phyloP scores from a whole-genome alignment of 2,113 vertebrate genomes.

The Chamaea fasciata region DNA sequence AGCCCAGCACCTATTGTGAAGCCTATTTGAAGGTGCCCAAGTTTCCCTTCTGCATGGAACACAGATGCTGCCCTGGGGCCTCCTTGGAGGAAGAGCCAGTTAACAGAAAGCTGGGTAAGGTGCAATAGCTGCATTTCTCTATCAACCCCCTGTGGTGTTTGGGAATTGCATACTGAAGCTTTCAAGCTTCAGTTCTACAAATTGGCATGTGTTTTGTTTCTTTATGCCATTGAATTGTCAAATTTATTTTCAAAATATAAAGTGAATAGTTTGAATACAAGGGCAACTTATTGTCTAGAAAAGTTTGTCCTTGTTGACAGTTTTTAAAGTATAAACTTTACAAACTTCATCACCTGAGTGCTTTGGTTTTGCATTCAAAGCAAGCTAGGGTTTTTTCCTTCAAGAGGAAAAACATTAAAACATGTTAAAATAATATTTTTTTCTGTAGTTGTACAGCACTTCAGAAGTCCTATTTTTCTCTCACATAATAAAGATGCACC shows the following conservation, averaged over 20 bases:
- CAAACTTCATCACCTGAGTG: neutral
- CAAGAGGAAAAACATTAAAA: neutral
- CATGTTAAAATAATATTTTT: neutral
- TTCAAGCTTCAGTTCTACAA: neutral
- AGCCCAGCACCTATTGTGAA: neutral
- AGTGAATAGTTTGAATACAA: neutral
- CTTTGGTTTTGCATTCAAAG: neutral
- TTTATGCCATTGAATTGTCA: neutral
- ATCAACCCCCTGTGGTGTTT: neutral
- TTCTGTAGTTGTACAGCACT: neutral
- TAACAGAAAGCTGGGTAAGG: neutral
- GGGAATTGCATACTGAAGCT: neutral
- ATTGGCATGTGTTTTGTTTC: neutral
- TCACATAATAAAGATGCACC: neutral
- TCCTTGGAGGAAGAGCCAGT: neutral
- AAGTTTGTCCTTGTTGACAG: accelerated
- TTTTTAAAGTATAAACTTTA: neutral
- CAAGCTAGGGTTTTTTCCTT: neutral
- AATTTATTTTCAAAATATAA: neutral
- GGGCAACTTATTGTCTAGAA: neutral
- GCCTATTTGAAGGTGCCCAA: neutral
- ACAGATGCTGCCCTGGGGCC: neutral
- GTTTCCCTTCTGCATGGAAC: neutral
- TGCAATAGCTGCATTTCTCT: neutral
- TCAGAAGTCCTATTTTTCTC: neutral